These are phyloP conservation scores for Tolypeutes matacus DNA, from an alignment of 2,797 vertebrate species.

Conservation along the genomic window DNA sequence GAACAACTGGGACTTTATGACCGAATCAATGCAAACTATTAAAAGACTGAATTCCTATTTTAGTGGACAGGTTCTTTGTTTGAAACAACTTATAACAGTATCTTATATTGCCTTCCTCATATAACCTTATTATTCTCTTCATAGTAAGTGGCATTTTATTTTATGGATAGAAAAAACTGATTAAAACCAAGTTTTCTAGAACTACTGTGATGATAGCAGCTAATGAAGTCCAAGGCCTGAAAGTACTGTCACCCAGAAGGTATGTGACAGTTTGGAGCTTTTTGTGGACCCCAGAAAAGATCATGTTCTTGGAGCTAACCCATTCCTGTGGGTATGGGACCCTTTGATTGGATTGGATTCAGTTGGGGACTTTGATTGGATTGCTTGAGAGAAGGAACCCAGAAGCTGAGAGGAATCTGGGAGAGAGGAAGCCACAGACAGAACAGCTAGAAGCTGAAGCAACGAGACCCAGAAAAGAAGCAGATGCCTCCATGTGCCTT, in stretches of 20 bases:
- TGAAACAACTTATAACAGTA: not conserved
- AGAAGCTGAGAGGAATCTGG: too few species aligned
- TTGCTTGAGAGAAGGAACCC: too few species aligned
- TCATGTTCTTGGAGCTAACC: too few species aligned
- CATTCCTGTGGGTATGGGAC: too few species aligned
- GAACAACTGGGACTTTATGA: not conserved
- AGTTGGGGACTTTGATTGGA: too few species aligned
- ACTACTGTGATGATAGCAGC: not conserved
- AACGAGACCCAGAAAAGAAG: too few species aligned
- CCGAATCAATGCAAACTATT: not conserved
- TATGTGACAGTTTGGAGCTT: too few species aligned
- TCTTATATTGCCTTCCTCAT: not conserved
- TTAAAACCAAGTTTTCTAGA: not conserved
- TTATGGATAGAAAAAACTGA: not conserved
- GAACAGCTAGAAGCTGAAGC: too few species aligned
- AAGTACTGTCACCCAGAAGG: not conserved
- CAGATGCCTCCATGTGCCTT: too few species aligned
- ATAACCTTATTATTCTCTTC: not conserved
- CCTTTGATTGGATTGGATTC: too few species aligned
- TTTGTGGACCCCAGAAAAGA: too few species aligned
- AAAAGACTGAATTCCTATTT: not conserved
- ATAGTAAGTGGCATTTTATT: not conserved
- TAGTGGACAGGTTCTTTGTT: not conserved
- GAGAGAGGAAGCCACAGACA: too few species aligned
- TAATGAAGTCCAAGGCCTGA: not conserved